phyloP scores from a whole-genome alignment of 2,113 vertebrate species.

The Syngnathoides biaculeatus region DNA sequence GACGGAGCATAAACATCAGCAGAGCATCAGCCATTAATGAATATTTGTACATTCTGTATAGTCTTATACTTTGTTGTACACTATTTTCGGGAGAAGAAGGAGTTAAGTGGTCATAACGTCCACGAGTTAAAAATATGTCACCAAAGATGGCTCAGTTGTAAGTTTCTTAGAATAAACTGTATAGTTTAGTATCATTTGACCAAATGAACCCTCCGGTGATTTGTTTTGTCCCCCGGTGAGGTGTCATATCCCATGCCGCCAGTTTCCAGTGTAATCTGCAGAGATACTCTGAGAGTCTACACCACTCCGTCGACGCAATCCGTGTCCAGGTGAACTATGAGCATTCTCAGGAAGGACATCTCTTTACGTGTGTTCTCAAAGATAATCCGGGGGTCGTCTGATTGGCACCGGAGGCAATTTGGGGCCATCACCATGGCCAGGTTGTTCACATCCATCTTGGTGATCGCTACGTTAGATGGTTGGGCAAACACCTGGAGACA shows the following conservation, averaged over 20 bases:
- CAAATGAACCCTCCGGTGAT: conserved; percentile 21
- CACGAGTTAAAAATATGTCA: conserved; percentile 31
- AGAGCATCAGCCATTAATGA: conserved; percentile 7
- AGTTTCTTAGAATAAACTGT: conserved; percentile 8
- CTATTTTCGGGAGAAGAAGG: conserved; percentile 21
- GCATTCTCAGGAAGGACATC: conserved; percentile 88
- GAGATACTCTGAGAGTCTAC: conserved; percentile 59
- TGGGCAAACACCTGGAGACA: conserved; percentile 82
- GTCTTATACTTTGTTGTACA: conserved; percentile 23
- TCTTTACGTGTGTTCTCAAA: conserved; percentile 90
- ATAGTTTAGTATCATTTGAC: conserved; percentile 27
- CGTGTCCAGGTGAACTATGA: conserved; percentile 88
- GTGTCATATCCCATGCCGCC: conserved; percentile 16
- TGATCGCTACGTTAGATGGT: conserved; percentile 83
- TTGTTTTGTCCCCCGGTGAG: conserved; percentile 12
- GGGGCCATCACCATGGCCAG: conserved; percentile 93
- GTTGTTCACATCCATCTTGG: conserved; percentile 94
- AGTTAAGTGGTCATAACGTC: conserved; percentile 36
- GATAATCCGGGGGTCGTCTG: conserved; percentile 83
- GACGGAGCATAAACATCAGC: conserved; percentile 10
- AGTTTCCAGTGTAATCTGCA: conserved; percentile 58
- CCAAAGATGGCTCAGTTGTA: conserved; percentile 8
- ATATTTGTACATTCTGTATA: conserved; percentile 25
- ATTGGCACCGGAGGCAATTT: conserved; percentile 88
- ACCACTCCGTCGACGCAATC: conserved; percentile 80